Conservation (phyloP, 2,888 invertebrate genomes). For the Cabera pusaria region DNA sequence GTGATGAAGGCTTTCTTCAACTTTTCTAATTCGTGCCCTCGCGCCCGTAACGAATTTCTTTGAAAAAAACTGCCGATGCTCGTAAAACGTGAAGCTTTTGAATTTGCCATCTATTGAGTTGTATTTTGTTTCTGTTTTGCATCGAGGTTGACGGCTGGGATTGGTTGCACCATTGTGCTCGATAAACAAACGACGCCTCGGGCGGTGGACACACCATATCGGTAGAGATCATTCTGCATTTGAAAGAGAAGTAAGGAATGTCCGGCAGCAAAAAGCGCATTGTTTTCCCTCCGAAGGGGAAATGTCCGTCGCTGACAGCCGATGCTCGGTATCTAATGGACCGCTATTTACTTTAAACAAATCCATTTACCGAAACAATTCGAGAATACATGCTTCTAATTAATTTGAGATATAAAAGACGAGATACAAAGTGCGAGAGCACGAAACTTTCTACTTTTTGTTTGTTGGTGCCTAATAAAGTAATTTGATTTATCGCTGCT, state of each 20-base stretch:
- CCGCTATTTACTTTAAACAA: conserved; percentile 61
- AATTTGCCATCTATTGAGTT: conserved; percentile 12
- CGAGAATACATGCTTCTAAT: conserved; percentile 34
- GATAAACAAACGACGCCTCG: conserved; percentile 42
- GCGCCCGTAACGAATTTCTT: conserved; percentile 19
- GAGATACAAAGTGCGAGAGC: conserved; percentile 23
- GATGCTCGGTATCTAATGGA: conserved; percentile 63
- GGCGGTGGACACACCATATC: conserved; percentile 52
- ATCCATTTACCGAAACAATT: conserved; percentile 52
- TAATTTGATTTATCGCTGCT: conserved; percentile 21
- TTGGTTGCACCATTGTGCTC: conserved; percentile 46
- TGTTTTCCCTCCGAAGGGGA: conserved; percentile 65
- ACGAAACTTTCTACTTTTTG: conserved; percentile 20
- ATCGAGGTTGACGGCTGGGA: conserved; percentile 34
- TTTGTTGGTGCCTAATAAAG: conserved; percentile 20
- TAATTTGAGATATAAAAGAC: conserved; percentile 29
- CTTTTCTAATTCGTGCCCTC: conserved; percentile 22
- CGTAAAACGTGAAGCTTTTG: conserved; percentile 17
- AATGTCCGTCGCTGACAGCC: conserved; percentile 61
- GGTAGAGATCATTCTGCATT: conserved; percentile 58
- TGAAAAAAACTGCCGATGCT: conserved; percentile 20
- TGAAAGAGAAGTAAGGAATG: conserved; percentile 60
- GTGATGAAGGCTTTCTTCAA: conserved; percentile 40
- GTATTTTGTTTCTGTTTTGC: conserved; percentile 33
- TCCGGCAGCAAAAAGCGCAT: conserved; percentile 69